Evolutionary conservation across 2,113 vertebrate species (phyloP).

Genomic region (Nothobranchius kuhntae): DNA sequence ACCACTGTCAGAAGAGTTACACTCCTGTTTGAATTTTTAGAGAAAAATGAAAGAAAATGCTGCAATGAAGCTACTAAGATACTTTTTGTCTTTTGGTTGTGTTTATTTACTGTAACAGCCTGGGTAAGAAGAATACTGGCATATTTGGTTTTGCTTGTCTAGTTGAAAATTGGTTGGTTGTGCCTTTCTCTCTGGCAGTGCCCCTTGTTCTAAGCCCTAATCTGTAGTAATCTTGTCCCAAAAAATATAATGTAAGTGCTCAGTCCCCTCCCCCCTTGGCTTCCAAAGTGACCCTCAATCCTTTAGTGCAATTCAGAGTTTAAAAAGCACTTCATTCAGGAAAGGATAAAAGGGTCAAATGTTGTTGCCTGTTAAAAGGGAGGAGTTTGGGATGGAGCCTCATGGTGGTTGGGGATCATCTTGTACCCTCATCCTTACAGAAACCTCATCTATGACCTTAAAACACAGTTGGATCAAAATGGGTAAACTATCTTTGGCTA

Average conservation of each 20-base stretch:
- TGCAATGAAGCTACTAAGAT: no score
- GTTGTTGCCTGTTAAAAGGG: slow-evolving; percentile 3
- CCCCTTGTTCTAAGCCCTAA: slow-evolving; percentile 42
- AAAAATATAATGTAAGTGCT: slow-evolving; percentile 54
- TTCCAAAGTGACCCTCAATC: slow-evolving; percentile 49
- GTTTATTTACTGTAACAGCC: neutral
- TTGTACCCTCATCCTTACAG: no score
- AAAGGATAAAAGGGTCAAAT: no score
- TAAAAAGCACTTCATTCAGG: no score
- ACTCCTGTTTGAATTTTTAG: no score
- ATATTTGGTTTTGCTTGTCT: neutral
- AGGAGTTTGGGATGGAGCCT: neutral
- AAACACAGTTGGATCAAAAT: no score
- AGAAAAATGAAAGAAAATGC: no score
- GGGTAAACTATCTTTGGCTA: no score
- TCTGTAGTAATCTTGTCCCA: slow-evolving; percentile 55
- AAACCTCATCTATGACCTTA: no score
- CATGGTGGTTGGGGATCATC: no score
- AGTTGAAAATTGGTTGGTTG: neutral
- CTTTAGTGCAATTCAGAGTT: slow-evolving; percentile 38
- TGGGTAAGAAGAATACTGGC: neutral
- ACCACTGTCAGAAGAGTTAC: no score
- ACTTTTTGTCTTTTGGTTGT: no score
- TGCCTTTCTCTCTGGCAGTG: slow-evolving; percentile 42
- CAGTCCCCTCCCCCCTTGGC: slow-evolving; percentile 22